Evolutionary conservation across 2,113 vertebrate genomes (phyloP), one percentile per base, ranked within the genome.

Genomic region (Gasterosteus nipponicus): DNA sequence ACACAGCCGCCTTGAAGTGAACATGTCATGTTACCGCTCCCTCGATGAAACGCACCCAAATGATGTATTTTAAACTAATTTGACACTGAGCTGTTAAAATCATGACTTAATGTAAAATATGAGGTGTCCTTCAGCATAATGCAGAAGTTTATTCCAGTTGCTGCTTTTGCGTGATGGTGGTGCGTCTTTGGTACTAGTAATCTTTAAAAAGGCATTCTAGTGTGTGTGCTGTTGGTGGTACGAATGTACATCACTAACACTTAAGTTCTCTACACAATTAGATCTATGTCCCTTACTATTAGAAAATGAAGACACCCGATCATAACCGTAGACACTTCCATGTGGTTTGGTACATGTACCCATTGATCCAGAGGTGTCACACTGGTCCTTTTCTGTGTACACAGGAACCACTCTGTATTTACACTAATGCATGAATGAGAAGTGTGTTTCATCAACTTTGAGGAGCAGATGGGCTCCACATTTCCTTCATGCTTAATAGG

Each of bases 21-120:
- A 42, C n/a, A 12, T 33, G 26, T 29, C 1, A 39, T 35, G 2
- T 33, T 10, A 62, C 10, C 49, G 63, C 4, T 16, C 61, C 31
- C 22, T 75, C 2, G 51, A 39, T 64, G 70, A 58, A 60, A 44
- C 38, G 47, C 35, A 63, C 54, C 58, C 14, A 41, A 47, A 19
- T 47, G 87, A 91, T 87, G 87, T 90, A 90, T 82, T 77, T 68
- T 71, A 60, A 77, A 65, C 63, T 7, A 35, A 60, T 79, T 33
- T 29, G 1, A 62, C 29, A 38, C 0, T 14, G 57, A 77, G 62
- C 4, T 61, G 35, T 49, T 53, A 0, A 60, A 60, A 7, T 16
- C 3, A 26, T 65, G 11, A 22, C 5, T 18, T 22, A 41, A 18
- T n/a, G 19, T 67, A 16, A 46, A 62, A 69, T 76, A 19, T 35